Percentiles rank a stretch among this genome's conserved stretches.
These are phyloP conservation scores for Amblyopsis hoosieri DNA, from an alignment of 2,797 vertebrate genomes.

Conservation along the genomic window DNA sequence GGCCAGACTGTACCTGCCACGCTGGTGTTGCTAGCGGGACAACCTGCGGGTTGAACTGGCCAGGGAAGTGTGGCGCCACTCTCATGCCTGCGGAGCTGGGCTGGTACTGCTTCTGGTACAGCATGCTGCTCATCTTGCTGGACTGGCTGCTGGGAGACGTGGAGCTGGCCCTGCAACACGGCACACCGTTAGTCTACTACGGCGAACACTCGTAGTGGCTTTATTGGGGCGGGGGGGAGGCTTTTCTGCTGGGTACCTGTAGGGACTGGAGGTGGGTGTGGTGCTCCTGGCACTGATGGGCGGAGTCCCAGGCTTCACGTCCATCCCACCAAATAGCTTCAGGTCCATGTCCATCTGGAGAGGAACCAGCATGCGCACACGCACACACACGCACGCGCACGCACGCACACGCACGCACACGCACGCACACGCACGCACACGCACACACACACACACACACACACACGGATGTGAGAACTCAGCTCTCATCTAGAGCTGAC, in stretches of 20 bases:
- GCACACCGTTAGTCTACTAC: neutral
- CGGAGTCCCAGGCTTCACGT: constrained; percentile 95
- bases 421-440: too few species aligned
- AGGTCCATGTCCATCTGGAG: constrained; percentile 96
- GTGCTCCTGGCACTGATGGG: constrained; percentile 90
- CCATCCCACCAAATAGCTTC: constrained; percentile 94
- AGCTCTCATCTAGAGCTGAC: neutral
- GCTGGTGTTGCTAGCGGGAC: neutral
- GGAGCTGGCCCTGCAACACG: constrained; percentile 86
- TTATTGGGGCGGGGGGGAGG: neutral
- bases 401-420: constrained; percentile 22
- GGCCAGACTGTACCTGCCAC: neutral
- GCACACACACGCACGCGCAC: constrained; percentile 24
- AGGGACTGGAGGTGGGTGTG: constrained; percentile 94
- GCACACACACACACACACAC: neutral
- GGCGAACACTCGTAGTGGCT: too few species aligned
- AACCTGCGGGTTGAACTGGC: constrained; percentile 97
- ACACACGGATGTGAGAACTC: constrained; percentile 27
- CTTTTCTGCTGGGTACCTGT: constrained; percentile 79
- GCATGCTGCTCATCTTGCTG: constrained; percentile 96
- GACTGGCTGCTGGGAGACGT: constrained; percentile 97
- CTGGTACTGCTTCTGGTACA: constrained; percentile 98
- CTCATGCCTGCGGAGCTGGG: constrained; percentile 88
- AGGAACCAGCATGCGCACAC: constrained; percentile 22
- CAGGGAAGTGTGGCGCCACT: constrained; percentile 91